Evolutionary conservation across 1,140 invertebrate genomes (phyloP).

Genomic region (Lasaia peninsularis): DNA sequence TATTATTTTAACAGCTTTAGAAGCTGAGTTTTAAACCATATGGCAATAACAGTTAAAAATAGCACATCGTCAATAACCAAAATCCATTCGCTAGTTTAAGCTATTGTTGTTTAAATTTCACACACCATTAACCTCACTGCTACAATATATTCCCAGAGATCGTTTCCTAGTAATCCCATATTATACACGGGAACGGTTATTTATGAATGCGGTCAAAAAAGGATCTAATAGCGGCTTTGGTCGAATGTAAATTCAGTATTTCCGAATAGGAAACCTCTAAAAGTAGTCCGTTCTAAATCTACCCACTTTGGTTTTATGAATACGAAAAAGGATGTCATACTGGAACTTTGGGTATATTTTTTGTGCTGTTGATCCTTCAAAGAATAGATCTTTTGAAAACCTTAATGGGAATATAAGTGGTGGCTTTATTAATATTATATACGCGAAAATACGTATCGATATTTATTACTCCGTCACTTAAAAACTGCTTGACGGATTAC

Average conservation of each 20-base stretch:
- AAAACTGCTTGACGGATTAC: too few relatives aligned
- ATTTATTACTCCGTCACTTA: too few relatives aligned
- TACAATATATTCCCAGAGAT: conserved; percentile 9
- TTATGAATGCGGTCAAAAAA: conserved; percentile 13
- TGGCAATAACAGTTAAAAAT: neutral
- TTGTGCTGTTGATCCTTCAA: neutral
- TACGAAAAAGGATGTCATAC: neutral
- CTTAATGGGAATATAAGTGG: too few relatives aligned
- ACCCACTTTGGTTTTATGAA: neutral
- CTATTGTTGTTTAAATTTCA: conserved; percentile 10
- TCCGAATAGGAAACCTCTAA: neutral
- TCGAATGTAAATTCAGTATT: conserved; percentile 9
- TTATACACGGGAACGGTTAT: conserved; percentile 9
- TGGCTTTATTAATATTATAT: too few relatives aligned
- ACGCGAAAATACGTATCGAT: too few relatives aligned
- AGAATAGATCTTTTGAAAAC: too few relatives aligned
- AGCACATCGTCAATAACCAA: neutral
- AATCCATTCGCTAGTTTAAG: neutral
- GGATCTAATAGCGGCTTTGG: conserved; percentile 9
- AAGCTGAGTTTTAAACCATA: too few relatives aligned
- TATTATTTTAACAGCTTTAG: too few relatives aligned
- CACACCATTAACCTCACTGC: neutral
- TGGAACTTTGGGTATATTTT: neutral
- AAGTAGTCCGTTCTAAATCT: neutral
- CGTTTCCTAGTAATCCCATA: conserved; percentile 9